Conservation (phyloP, 1,140 invertebrate genomes). For the Macrosteles quadrilineatus region DNA sequence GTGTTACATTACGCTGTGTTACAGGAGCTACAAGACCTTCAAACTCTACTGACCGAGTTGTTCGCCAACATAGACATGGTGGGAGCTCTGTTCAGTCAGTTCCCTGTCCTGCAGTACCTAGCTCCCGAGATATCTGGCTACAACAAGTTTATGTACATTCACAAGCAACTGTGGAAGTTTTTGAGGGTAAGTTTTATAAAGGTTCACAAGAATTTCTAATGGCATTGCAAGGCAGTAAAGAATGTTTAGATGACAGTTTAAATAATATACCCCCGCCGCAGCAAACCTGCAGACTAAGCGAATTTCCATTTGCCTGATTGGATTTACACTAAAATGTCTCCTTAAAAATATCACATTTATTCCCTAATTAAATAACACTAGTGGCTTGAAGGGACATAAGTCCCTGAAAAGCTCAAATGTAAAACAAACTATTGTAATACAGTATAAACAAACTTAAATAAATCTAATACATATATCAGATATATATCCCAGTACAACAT, state of each 20-base stretch:
- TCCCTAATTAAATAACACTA: no score
- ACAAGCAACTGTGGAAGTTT: conserved; percentile 70
- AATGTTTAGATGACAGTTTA: no score
- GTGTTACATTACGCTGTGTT: conserved; percentile 25
- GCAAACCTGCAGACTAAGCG: no score
- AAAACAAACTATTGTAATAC: no score
- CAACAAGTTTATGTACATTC: conserved; percentile 67
- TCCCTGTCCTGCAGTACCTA: conserved; percentile 71
- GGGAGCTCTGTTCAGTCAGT: conserved; percentile 73
- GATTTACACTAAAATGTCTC: no score
- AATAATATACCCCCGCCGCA: no score
- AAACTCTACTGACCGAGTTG: conserved; percentile 67
- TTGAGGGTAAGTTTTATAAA: conserved; percentile 56
- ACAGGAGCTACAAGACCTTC: conserved; percentile 64
- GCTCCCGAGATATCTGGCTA: conserved; percentile 76
- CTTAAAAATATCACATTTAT: no score
- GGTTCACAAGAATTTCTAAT: not conserved
- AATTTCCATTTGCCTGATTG: no score
- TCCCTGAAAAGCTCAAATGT: no score
- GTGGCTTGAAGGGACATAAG: no score
- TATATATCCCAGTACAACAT: not conserved
- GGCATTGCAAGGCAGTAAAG: not conserved
- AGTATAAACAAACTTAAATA: no score
- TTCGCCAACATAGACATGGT: conserved; percentile 76
- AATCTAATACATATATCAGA: no score